Evolutionary conservation across 2,113 vertebrate genomes (phyloP), one percentile per base, ranked within the genome.

Genomic region (Hippopotamus amphibius): DNA sequence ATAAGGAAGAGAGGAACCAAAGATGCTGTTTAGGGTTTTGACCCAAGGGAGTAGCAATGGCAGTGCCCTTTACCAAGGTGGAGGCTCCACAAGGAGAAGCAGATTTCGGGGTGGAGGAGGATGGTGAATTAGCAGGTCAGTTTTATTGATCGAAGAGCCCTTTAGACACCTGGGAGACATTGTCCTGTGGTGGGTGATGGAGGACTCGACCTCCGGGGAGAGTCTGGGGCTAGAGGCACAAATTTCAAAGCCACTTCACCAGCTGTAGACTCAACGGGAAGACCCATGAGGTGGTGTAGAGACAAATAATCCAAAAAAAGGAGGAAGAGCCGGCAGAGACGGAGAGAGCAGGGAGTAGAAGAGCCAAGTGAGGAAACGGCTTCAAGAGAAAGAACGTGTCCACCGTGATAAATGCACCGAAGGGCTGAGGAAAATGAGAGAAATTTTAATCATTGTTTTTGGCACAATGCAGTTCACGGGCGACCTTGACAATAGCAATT

Each of bases 401-500:
- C 43, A 6, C 43, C 4, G 22, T 69, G 41, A 55, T 55, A 53
- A 84, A 76, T 8, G 21, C 53, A 22, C 21, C 0, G 61, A 79
- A 61, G 41, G 48, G 30, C 50, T 66, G 50, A 65, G 57, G 9
- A 21, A 77, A 88, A n/a, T 26, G 1, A 92, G 19, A 65, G 59
- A 90, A 43, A 8, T 50, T 72, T n/a, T 71, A 90, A 84, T 84
- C 90, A 55, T 43, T 90, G 79, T 76, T 77, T 95, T 88, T 76
- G 69, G 87, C 63, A 81, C 41, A 46, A 84, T 46, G 30, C 90
- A 88, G 81, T 88, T 97, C 71, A 81, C 6, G 59, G 61, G 15
- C 6, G 28, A 86, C 59, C 85, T 57, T 95, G 84, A 82, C 76
- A 97, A 77, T 17, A 90, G 88, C 65, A 77, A 85, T 94, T 94